Conservation (phyloP, 2,888 invertebrate genomes). For the Cephus sareptanus region DNA sequence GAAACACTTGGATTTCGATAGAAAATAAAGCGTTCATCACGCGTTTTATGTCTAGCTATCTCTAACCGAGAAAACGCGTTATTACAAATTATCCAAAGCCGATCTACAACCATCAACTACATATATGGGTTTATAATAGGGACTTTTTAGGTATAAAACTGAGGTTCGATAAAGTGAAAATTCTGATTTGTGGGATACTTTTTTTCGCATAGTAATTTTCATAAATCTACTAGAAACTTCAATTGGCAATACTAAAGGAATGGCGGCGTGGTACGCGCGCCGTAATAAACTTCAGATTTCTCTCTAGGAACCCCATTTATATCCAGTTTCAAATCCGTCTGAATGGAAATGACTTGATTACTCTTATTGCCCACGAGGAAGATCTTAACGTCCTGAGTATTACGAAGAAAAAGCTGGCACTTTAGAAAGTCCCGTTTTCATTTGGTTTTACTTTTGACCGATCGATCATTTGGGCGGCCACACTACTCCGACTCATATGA, state of each 20-base stretch:
- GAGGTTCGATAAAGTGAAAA: background rate
- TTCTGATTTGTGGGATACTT: background rate
- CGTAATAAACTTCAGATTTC: background rate
- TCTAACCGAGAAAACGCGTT: background rate
- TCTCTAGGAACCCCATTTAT: background rate
- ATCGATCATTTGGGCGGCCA: background rate
- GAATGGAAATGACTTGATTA: conserved; percentile 12
- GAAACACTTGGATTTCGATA: background rate
- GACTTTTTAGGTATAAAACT: background rate
- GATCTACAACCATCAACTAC: background rate
- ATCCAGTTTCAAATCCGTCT: conserved; percentile 10
- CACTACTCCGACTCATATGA: conserved; percentile 26
- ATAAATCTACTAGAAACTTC: background rate
- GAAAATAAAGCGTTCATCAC: background rate
- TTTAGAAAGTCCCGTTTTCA: background rate
- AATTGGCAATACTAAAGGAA: background rate
- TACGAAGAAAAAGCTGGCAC: conserved; percentile 3
- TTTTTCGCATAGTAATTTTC: background rate
- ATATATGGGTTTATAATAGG: background rate
- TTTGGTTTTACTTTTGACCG: background rate
- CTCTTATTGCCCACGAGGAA: background rate
- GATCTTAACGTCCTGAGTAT: background rate
- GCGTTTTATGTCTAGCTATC: background rate
- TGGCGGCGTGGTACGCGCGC: conserved; percentile 3
- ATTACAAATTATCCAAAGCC: background rate